phyloP scores from a whole-genome alignment of 2,113 vertebrate species.

The Dicerorhinus sumatrensis region DNA sequence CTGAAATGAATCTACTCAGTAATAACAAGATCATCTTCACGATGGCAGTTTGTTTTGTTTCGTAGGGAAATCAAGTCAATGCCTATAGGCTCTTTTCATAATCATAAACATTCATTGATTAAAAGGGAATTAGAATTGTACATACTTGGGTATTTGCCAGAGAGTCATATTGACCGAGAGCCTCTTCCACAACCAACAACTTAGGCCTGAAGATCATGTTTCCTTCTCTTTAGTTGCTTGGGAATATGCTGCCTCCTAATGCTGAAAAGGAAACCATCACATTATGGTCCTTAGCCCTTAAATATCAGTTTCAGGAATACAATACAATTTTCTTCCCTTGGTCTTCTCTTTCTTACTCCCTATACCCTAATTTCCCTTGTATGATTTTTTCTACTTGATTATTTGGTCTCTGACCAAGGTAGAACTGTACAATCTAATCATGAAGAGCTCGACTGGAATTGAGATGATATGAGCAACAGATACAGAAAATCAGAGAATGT shows the following conservation, averaged over 20 bases:
- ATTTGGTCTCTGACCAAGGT: neutral
- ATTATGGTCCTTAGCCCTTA: neutral
- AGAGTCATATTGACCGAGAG: neutral
- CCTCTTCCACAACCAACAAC: neutral
- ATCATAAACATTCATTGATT: neutral
- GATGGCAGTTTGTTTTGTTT: neutral
- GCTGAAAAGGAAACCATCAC: neutral
- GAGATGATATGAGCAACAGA: neutral
- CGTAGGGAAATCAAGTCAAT: neutral
- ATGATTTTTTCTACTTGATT: neutral
- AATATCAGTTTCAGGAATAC: neutral
- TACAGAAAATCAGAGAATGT: neutral
- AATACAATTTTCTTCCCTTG: neutral
- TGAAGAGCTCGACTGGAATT: neutral
- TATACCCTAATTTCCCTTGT: neutral
- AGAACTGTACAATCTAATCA: neutral
- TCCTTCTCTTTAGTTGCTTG: neutral
- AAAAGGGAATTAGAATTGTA: neutral
- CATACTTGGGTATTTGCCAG: neutral
- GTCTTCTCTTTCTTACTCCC: slow-evolving; percentile 6
- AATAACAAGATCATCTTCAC: neutral
- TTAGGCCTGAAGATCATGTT: neutral
- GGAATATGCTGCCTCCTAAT: neutral
- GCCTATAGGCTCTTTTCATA: neutral
- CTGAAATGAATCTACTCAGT: neutral